phyloP scores from a whole-genome alignment of 2,888 invertebrate genomes.

The Campoplex capitator region DNA sequence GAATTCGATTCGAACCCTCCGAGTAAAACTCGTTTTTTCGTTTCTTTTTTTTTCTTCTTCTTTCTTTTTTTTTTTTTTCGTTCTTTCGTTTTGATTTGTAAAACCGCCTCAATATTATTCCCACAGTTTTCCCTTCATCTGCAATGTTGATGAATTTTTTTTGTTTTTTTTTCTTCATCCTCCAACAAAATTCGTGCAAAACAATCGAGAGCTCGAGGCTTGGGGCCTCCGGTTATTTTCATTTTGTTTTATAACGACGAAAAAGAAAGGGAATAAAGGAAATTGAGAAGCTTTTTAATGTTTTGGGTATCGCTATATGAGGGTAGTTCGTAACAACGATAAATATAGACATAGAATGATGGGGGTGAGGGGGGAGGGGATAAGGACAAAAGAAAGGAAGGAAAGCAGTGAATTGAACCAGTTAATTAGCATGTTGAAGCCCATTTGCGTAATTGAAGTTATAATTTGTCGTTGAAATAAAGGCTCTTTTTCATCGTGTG shows the following conservation, averaged over 20 bases:
- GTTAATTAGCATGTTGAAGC: conserved; percentile 50
- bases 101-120: not conserved
- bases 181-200: not conserved
- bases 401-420: conserved; percentile 42
- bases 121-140: not conserved
- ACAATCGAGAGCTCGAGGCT: not conserved
- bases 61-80: no score
- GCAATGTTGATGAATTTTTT: not conserved
- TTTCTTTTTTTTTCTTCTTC: not conserved
- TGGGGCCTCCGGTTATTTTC: not conserved
- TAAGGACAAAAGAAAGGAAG: not conserved
- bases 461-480: conserved; percentile 46
- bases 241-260: not conserved
- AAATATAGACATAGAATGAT: not conserved
- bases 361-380: not conserved
- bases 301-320: not conserved
- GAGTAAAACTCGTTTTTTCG: not conserved
- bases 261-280: not conserved
- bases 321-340: not conserved
- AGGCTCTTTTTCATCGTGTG: conserved; percentile 45
- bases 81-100: not conserved
- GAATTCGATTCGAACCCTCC: not conserved
- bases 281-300: not conserved
- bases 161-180: not conserved
- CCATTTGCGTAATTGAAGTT: conserved; percentile 56